Percentiles rank a stretch among this genome's conserved stretches.
phyloP scores from a whole-genome alignment of 2,797 vertebrate species.

The Lithobates sylvaticus region DNA sequence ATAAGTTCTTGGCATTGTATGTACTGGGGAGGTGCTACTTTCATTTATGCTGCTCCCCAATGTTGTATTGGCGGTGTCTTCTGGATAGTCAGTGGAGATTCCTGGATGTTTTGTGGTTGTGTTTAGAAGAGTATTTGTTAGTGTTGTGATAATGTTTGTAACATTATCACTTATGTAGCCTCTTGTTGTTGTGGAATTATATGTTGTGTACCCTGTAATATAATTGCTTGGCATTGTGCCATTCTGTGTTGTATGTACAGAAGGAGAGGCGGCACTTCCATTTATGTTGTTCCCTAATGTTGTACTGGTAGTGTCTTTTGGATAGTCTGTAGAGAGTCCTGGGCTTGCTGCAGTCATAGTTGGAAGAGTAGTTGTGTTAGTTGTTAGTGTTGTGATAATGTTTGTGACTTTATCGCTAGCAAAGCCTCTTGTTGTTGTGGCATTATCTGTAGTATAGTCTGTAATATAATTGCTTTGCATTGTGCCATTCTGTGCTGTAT shows the following conservation, averaged over 20 bases:
- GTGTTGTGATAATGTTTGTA: not conserved
- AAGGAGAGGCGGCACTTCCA: too few relatives aligned
- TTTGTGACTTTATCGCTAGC: not conserved
- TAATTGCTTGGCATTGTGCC: too few relatives aligned
- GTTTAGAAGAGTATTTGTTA: not conserved
- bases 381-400: not conserved
- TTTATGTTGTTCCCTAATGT: too few relatives aligned
- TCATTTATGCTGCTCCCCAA: too few relatives aligned
- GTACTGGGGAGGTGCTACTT: too few relatives aligned
- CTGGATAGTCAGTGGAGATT: not conserved
- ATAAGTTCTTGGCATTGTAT: too few relatives aligned
- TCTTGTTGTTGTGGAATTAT: not conserved
- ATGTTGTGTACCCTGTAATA: not conserved
- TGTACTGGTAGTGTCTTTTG: too few relatives aligned
- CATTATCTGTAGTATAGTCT: not conserved
- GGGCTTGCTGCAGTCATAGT: not conserved
- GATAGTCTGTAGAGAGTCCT: too few relatives aligned
- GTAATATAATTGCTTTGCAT: too few relatives aligned
- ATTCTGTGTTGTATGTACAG: too few relatives aligned
- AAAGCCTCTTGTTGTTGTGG: not conserved
- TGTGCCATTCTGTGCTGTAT: too few relatives aligned
- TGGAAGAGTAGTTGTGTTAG: not conserved
- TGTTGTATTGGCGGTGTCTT: too few relatives aligned
- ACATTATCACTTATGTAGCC: not conserved
- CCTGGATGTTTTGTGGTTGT: not conserved